Evolutionary conservation across 2,113 vertebrate genomes (phyloP).

Genomic region (Phoenicopterus ruber): DNA sequence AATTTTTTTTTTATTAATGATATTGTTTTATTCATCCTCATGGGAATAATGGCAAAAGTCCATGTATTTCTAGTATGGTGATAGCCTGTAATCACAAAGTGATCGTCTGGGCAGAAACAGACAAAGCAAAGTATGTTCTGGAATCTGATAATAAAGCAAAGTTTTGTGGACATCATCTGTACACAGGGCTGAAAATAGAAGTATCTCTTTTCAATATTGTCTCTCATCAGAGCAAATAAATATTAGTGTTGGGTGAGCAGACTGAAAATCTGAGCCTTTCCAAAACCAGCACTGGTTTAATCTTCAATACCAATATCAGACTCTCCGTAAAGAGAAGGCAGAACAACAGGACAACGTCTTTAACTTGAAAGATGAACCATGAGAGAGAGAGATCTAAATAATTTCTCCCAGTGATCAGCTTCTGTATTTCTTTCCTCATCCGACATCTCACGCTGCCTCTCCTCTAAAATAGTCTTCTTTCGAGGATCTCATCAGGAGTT

Average conservation of each 20-base stretch:
- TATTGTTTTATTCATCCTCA: neutral
- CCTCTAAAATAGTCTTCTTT: neutral
- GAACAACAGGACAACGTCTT: neutral
- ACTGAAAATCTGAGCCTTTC: neutral
- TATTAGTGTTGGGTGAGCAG: neutral
- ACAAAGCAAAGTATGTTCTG: neutral
- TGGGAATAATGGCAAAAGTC: neutral
- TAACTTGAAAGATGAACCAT: neutral
- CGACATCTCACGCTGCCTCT: neutral
- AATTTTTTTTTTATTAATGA: neutral
- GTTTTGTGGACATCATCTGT: neutral
- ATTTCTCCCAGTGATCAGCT: neutral
- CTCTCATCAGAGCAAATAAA: neutral
- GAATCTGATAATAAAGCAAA: neutral
- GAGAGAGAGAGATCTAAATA: neutral
- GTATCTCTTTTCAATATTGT: neutral
- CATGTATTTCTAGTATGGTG: neutral
- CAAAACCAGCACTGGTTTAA: neutral
- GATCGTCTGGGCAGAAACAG: neutral
- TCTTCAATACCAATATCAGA: neutral
- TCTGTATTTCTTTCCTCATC: neutral
- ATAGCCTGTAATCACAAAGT: neutral
- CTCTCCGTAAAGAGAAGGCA: neutral
- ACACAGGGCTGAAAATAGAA: neutral
- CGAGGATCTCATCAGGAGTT: neutral